A percentile compares a stretch with the other conserved stretches of the same genome.
phyloP scores from a whole-genome alignment of 2,797 vertebrate species.

The Sebastes baramenuke region DNA sequence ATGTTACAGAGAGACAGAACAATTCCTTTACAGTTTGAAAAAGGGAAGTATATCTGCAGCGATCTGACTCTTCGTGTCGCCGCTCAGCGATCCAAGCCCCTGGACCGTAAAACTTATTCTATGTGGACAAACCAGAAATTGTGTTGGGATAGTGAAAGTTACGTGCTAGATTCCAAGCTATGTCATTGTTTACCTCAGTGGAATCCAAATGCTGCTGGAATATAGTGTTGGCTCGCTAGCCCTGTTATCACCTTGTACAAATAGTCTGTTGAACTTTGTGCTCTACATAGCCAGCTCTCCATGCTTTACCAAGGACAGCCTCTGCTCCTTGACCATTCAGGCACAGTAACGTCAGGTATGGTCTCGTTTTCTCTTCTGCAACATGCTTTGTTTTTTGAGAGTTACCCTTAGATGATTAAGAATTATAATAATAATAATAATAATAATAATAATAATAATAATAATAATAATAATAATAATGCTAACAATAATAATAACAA shows the following conservation, averaged over 20 bases:
- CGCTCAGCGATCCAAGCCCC: slow-evolving; percentile 40
- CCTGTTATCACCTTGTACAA: slow-evolving; percentile 80
- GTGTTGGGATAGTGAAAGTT: slow-evolving; percentile 72
- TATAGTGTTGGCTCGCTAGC: slow-evolving; percentile 73
- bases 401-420: slow-evolving; percentile 78
- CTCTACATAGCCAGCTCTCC: slow-evolving; percentile 78
- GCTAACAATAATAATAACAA: slow-evolving; percentile 65
- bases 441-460: slow-evolving; percentile 52
- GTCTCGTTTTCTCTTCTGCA: slow-evolving; percentile 85
- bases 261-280: slow-evolving; percentile 79
- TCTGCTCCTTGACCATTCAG: slow-evolving; percentile 82
- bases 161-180: slow-evolving; percentile 74
- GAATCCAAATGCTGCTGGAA: slow-evolving; percentile 77
- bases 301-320: slow-evolving; percentile 80
- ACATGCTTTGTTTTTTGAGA: slow-evolving; percentile 83
- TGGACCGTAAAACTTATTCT: slow-evolving; percentile 46
- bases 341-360: slow-evolving; percentile 85
- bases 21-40: slow-evolving; percentile 39
- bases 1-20: slow-evolving; percentile 55
- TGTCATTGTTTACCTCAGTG: slow-evolving; percentile 76
- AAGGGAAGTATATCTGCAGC: slow-evolving; percentile 38
- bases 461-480: slow-evolving; percentile 62
- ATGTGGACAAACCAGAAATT: slow-evolving; percentile 64
- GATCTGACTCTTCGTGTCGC: slow-evolving; percentile 42
- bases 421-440: slow-evolving; percentile 63